These are phyloP conservation scores for Beroe ovata DNA, from an alignment of 37 sponge, comb jelly and placozoan species.

Conservation along the genomic window DNA sequence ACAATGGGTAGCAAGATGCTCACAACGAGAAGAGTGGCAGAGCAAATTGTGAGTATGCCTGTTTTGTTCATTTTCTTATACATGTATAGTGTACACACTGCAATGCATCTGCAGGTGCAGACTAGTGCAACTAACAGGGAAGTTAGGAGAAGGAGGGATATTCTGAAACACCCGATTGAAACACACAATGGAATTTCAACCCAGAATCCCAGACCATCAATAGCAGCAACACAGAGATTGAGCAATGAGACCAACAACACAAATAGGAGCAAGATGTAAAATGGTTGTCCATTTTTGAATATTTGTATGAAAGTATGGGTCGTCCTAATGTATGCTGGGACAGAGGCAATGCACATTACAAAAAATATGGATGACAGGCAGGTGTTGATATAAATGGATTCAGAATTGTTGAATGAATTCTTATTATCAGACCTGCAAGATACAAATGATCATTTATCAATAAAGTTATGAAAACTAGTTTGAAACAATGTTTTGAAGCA, in stretches of 20 bases:
- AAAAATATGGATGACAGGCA: slow-evolving; percentile 7
- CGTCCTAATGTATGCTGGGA: neutral
- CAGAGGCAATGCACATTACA: slow-evolving; percentile 9
- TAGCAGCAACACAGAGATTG: neutral
- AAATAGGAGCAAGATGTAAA: slow-evolving; percentile 19
- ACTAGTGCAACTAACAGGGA: slow-evolving; percentile 45
- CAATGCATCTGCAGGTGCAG: slow-evolving; percentile 22
- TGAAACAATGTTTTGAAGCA: no score
- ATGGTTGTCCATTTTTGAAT: slow-evolving; percentile 55
- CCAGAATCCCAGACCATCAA: slow-evolving; percentile 57
- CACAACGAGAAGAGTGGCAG: neutral
- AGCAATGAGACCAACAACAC: neutral
- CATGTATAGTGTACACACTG: neutral
- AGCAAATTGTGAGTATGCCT: neutral
- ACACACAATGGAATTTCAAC: neutral
- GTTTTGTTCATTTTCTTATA: slow-evolving; percentile 46
- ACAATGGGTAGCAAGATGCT: neutral
- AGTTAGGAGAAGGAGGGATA: neutral
- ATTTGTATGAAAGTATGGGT: neutral
- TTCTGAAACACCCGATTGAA: neutral
- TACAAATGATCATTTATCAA: no score
- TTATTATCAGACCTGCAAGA: neutral
- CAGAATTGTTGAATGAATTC: neutral
- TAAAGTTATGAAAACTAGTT: no score
- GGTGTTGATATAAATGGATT: slow-evolving; percentile 36